Evolutionary conservation across 1,140 invertebrate genomes (phyloP).

Genomic region (Arctopsyche grandis): DNA sequence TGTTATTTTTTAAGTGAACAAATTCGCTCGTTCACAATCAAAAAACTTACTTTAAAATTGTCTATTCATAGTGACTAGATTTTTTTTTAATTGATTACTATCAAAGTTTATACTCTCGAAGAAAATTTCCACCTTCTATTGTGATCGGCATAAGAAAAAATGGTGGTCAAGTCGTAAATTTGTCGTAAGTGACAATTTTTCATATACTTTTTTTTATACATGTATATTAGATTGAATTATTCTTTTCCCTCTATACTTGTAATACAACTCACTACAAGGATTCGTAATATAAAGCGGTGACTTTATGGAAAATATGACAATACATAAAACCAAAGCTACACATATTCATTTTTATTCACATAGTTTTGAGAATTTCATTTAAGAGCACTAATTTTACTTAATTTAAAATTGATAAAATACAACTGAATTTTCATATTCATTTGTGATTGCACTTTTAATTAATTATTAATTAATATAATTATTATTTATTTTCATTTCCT

Average conservation of each 20-base stretch:
- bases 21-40: constrained; percentile 13
- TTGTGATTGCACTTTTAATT: too few relatives aligned
- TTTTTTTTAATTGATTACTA: constrained; percentile 17
- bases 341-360: constrained; percentile 3
- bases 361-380: not conserved
- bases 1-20: constrained; percentile 20
- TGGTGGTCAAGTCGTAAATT: not conserved
- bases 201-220: not conserved
- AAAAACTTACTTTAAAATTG: constrained; percentile 25
- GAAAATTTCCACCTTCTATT: not conserved
- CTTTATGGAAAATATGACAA: not conserved
- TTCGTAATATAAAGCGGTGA: too few relatives aligned
- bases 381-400: too few relatives aligned
- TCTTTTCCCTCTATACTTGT: not conserved
- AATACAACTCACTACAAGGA: constrained; percentile 11
- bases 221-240: not conserved
- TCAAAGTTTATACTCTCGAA: not conserved
- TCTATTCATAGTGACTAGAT: constrained; percentile 33
- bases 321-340: constrained; percentile 13
- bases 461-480: too few relatives aligned
- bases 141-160: constrained; percentile 12
- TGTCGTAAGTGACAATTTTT: not conserved
- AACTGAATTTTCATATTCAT: too few relatives aligned
- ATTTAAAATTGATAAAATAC: too few relatives aligned
- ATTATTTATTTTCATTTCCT: too few relatives aligned